phyloP scores from a whole-genome alignment of 1,140 invertebrate genomes.

The Pseudomyrmex gracilis region DNA sequence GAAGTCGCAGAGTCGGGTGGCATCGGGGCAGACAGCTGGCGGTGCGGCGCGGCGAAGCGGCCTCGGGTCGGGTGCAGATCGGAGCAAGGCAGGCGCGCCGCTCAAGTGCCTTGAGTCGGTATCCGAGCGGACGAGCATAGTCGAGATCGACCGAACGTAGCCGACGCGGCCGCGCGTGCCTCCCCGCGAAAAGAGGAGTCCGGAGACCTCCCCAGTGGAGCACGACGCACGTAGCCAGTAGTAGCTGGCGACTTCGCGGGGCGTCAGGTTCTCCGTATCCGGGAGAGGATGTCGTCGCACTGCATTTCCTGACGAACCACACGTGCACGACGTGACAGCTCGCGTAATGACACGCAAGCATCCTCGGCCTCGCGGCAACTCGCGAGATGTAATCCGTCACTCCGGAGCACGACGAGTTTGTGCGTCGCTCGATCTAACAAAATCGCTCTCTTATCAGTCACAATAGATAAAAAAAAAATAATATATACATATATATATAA shows the following conservation, averaged over 20 bases:
- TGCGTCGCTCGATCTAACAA: not conserved
- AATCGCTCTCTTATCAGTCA: not conserved
- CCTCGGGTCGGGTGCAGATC: constrained; percentile 43
- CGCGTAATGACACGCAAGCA: not conserved
- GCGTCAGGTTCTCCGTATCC: constrained; percentile 78
- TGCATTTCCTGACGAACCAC: constrained; percentile 73
- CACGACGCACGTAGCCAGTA: constrained; percentile 77
- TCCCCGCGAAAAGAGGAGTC: constrained; percentile 55
- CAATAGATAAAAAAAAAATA: not conserved
- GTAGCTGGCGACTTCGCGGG: constrained; percentile 82
- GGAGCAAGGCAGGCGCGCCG: constrained; percentile 47
- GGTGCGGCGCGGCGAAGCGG: constrained; percentile 8
- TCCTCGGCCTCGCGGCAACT: constrained; percentile 61
- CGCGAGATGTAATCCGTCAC: constrained; percentile 78
- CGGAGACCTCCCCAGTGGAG: constrained; percentile 17
- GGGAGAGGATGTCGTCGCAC: constrained; percentile 63
- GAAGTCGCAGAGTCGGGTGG: constrained; percentile 32
- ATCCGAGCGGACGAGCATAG: constrained; percentile 48
- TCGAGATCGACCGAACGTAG: constrained; percentile 71
- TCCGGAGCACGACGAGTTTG: not conserved
- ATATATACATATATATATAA: too few relatives aligned
- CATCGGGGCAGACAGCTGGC: constrained; percentile 30
- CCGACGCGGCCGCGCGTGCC: constrained; percentile 71
- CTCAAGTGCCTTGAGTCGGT: constrained; percentile 38
- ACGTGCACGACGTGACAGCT: constrained; percentile 82